Conservation (phyloP, 2,888 invertebrate genomes). For the Autographa gamma region DNA sequence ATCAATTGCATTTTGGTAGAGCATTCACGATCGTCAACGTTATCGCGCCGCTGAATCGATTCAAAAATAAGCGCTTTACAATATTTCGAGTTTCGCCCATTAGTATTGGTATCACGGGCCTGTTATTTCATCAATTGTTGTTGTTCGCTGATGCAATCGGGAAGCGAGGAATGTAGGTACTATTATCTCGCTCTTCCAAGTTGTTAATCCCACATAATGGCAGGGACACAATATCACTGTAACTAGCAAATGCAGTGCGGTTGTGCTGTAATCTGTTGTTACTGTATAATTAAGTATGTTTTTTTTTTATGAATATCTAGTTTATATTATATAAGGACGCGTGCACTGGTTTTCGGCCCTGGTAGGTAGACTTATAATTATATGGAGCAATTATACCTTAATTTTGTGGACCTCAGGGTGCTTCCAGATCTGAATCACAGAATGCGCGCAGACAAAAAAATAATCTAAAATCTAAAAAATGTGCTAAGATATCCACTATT, state of each 20-base stretch:
- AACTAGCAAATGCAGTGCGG: not conserved
- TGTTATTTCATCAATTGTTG: conserved; percentile 7
- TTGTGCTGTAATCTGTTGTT: not conserved
- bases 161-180: conserved; percentile 1
- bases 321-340: no score
- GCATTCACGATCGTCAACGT: not conserved
- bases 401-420: no score
- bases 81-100: conserved; percentile 5
- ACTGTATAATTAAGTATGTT: not conserved
- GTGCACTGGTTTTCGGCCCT: no score
- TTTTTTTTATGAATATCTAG: no score
- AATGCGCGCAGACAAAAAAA: no score
- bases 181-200: conserved; percentile 7
- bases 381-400: no score
- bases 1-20: not conserved
- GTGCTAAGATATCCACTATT: no score
- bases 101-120: conserved; percentile 8
- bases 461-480: no score
- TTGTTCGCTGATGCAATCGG: conserved; percentile 5
- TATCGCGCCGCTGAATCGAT: conserved; percentile 2
- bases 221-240: not conserved
- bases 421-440: no score
- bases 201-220: conserved; percentile 8
- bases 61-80: conserved; percentile 8
- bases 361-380: no score